These are phyloP conservation scores for Marcusenius ussheri DNA, from an alignment of 2,113 vertebrate species.

Conservation along the genomic window DNA sequence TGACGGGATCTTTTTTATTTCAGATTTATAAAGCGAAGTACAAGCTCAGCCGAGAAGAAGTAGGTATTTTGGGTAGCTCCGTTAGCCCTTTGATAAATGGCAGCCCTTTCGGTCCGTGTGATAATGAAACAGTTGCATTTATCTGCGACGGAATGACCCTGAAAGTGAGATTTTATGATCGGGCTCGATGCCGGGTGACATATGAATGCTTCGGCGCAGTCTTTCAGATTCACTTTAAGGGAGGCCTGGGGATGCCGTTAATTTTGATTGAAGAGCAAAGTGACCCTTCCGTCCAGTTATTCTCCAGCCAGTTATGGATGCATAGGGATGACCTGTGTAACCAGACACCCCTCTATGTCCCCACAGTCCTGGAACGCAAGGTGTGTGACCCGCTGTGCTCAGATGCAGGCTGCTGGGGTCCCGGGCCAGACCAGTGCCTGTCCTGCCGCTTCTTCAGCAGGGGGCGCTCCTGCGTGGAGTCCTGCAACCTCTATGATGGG, in stretches of 20 bases:
- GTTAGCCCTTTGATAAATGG: neutral
- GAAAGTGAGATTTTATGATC: neutral
- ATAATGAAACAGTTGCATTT: slow-evolving; percentile 4
- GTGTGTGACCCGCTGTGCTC: slow-evolving; percentile 87
- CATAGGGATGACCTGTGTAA: neutral
- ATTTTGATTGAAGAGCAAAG: neutral
- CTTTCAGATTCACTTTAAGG: neutral
- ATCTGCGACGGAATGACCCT: neutral
- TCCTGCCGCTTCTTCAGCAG: slow-evolving; percentile 83
- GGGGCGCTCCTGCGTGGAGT: slow-evolving; percentile 77
- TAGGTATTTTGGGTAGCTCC: neutral
- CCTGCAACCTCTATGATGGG: slow-evolving; percentile 86
- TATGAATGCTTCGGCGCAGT: neutral
- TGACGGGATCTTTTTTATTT: neutral
- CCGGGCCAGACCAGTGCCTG: slow-evolving; percentile 87
- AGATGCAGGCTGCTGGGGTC: slow-evolving; percentile 86
- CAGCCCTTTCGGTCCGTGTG: neutral
- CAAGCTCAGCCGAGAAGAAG: neutral
- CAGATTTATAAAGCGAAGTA: neutral
- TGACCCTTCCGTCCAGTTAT: neutral
- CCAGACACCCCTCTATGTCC: neutral
- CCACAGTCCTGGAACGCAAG: slow-evolving; percentile 77
- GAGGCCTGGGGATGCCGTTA: neutral
- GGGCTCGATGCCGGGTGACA: neutral
- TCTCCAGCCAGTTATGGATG: neutral